Conservation (phyloP, 2,888 invertebrate species). For the Netelia inedita region DNA sequence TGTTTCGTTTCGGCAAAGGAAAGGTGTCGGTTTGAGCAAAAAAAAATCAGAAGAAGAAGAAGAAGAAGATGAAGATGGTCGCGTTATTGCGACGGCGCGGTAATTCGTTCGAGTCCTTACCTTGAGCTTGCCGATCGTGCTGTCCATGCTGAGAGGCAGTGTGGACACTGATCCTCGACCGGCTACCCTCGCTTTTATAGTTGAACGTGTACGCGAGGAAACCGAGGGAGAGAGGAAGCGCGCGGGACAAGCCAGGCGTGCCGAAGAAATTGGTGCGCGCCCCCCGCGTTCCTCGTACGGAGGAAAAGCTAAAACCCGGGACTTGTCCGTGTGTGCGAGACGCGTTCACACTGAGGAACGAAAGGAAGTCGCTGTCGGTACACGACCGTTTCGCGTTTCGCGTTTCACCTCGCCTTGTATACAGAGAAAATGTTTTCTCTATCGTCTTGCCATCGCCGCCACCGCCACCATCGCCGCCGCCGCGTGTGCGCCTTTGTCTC, state of each 20-base stretch:
- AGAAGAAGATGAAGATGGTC: neutral
- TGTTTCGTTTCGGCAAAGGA: neutral
- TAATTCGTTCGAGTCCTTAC: conserved; percentile 72
- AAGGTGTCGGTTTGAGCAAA: neutral
- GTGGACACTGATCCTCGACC: conserved; percentile 81
- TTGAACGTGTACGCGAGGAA: conserved; percentile 19
- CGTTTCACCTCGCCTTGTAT: no score
- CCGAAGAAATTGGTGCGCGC: conserved; percentile 67
- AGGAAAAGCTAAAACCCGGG: conserved; percentile 73
- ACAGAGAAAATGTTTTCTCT: conserved; percentile 44
- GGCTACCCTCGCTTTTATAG: conserved; percentile 84
- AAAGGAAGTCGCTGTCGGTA: conserved; percentile 71
- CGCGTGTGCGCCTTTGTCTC: conserved; percentile 34
- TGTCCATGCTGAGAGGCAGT: conserved; percentile 83
- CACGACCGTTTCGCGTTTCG: neutral
- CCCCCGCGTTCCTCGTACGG: conserved; percentile 51
- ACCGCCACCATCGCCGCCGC: no score
- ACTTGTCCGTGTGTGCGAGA: neutral
- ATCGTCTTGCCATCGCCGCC: conserved; percentile 13
- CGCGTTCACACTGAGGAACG: conserved; percentile 62
- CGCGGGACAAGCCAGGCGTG: conserved; percentile 70
- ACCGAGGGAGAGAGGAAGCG: conserved; percentile 40
- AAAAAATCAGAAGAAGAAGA: no score
- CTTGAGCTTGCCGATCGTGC: conserved; percentile 82
- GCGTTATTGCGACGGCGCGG: neutral